Evolutionary conservation across 2,113 vertebrate genomes (phyloP).

Genomic region (Abramis brama): DNA sequence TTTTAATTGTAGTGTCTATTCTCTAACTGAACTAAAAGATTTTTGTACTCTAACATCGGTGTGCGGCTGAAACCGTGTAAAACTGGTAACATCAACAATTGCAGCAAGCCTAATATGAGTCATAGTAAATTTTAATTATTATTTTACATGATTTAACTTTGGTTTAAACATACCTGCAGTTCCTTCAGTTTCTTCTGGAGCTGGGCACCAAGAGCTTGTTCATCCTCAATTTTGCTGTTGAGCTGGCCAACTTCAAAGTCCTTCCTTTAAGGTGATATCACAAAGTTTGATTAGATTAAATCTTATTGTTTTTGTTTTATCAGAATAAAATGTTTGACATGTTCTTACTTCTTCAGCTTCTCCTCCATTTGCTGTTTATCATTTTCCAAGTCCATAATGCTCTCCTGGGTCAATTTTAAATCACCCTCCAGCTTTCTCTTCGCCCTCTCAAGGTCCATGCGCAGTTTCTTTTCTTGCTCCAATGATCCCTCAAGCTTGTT

Average conservation of each 20-base stretch:
- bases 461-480: slow-evolving; percentile 79
- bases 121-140: not conserved
- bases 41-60: too few relatives aligned
- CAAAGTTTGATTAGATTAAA: not conserved
- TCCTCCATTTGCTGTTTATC: slow-evolving; percentile 79
- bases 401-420: slow-evolving; percentile 77
- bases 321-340: not conserved
- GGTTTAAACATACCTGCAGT: slow-evolving; percentile 76
- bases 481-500: slow-evolving; percentile 78
- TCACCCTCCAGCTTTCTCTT: slow-evolving; percentile 81
- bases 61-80: too few relatives aligned
- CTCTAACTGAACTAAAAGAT: too few relatives aligned
- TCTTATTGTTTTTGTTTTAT: not conserved
- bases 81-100: too few relatives aligned
- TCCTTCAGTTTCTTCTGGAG: slow-evolving; percentile 91
- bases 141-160: not conserved
- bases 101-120: too few relatives aligned
- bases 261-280: slow-evolving; percentile 72
- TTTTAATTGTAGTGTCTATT: too few relatives aligned
- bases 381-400: slow-evolving; percentile 79
- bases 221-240: slow-evolving; percentile 85
- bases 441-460: slow-evolving; percentile 78
- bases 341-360: slow-evolving; percentile 75
- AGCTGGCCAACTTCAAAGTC: slow-evolving; percentile 84
- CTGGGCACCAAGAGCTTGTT: slow-evolving; percentile 81